Conservation (phyloP, 2,797 vertebrate species). For the Chaunax sp. region DNA sequence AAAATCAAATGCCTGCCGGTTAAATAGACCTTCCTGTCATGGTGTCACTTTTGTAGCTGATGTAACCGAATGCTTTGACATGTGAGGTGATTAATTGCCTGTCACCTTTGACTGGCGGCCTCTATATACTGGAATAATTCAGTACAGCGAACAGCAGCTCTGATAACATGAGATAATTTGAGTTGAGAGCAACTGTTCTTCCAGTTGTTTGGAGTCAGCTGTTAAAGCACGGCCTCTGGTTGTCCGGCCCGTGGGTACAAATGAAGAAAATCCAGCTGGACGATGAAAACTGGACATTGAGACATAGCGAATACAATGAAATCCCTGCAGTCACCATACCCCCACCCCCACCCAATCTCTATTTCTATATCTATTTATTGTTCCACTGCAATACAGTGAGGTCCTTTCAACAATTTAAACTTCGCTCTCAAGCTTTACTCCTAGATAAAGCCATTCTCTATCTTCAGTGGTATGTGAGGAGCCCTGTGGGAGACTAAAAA, state of each 20-base stretch:
- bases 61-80: conserved; percentile 43
- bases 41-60: conserved; percentile 34
- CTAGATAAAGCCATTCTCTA: conserved; percentile 65
- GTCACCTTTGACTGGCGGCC: conserved; percentile 50
- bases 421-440: conserved; percentile 57
- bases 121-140: conserved; percentile 46
- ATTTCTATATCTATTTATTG: conserved; percentile 62
- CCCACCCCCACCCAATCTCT: conserved; percentile 36
- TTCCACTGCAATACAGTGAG: conserved; percentile 51
- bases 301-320: conserved; percentile 37
- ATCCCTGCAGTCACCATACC: conserved; percentile 31
- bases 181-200: conserved; percentile 27
- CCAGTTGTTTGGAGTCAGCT: conserved; percentile 38
- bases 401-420: conserved; percentile 70
- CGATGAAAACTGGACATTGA: conserved; percentile 37
- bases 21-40: conserved; percentile 20
- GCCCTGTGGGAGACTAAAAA: conserved; percentile 69
- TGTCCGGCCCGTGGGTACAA: conserved; percentile 23
- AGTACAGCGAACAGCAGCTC: conserved; percentile 37
- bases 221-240: conserved; percentile 44
- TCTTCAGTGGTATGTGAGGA: conserved; percentile 65
- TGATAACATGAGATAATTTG: conserved; percentile 39
- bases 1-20: conserved; percentile 8
- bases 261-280: conserved; percentile 56
- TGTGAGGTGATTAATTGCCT: conserved; percentile 58